These are phyloP conservation scores for Stenchaetothrips biformis DNA, from an alignment of 2,888 invertebrate species.

Conservation along the genomic window DNA sequence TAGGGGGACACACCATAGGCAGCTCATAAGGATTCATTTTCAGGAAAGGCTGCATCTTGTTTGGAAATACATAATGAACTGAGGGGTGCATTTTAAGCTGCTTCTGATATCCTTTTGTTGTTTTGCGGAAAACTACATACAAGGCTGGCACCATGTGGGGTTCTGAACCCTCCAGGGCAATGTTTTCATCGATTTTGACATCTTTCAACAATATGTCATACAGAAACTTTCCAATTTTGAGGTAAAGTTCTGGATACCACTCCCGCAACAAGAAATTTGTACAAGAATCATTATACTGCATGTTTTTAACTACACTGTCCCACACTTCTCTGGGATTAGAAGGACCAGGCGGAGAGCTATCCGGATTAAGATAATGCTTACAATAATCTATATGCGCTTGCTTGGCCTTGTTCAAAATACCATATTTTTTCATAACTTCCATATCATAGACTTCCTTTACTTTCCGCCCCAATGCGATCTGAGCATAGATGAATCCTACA, in stretches of 20 bases:
- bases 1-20: constrained; percentile 80
- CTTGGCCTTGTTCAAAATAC: constrained; percentile 60
- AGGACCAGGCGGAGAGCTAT: constrained; percentile 40
- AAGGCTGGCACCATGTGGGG: constrained; percentile 67
- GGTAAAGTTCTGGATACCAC: constrained; percentile 63
- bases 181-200: constrained; percentile 73
- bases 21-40: not conserved
- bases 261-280: not conserved
- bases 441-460: constrained; percentile 46
- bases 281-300: constrained; percentile 41
- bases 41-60: not conserved
- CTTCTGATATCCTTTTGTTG: not conserved
- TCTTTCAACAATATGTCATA: constrained; percentile 82
- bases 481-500: not conserved
- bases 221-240: constrained; percentile 73
- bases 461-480: not conserved
- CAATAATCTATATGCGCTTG: constrained; percentile 60
- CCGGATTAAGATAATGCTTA: constrained; percentile 55
- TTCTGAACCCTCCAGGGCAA: constrained; percentile 53
- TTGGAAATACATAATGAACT: not conserved
- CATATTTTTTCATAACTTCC: constrained; percentile 59
- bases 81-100: constrained; percentile 9
- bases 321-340: constrained; percentile 65
- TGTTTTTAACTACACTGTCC: constrained; percentile 58
- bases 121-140: constrained; percentile 64